These are phyloP conservation scores for Papilio aristodemus DNA, from an alignment of 1,140 invertebrate species.

Conservation along the genomic window DNA sequence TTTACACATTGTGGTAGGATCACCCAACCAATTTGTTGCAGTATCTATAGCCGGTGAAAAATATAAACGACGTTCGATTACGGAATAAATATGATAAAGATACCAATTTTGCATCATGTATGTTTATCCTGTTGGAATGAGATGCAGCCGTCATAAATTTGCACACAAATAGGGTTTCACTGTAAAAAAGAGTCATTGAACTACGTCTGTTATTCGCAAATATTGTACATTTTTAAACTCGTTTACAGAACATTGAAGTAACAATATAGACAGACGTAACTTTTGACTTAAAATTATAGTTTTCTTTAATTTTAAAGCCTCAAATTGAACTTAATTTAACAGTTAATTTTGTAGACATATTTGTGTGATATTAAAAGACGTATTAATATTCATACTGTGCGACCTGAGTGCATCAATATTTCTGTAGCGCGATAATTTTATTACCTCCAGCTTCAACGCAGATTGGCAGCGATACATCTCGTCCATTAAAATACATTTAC, in stretches of 20 bases:
- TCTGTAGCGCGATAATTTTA: slow-evolving; percentile 22
- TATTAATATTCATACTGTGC: not conserved
- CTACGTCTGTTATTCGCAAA: not conserved
- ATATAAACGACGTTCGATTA: slow-evolving; percentile 26
- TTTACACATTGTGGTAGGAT: not conserved
- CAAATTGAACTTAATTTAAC: too few relatives aligned
- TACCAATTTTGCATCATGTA: slow-evolving; percentile 51
- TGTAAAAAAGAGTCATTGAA: slow-evolving; percentile 8
- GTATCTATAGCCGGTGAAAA: not conserved
- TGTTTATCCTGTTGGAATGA: slow-evolving; percentile 46
- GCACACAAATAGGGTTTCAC: slow-evolving; percentile 6
- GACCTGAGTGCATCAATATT: slow-evolving; percentile 3
- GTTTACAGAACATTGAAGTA: not conserved
- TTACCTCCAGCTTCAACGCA: slow-evolving; percentile 21
- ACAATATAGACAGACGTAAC: too few relatives aligned
- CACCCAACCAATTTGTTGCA: not conserved
- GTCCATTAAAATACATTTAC: slow-evolving; percentile 30
- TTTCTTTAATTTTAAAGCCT: too few relatives aligned
- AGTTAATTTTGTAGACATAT: not conserved
- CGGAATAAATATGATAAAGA: slow-evolving; percentile 48
- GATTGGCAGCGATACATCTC: slow-evolving; percentile 27
- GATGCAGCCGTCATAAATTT: slow-evolving; percentile 9
- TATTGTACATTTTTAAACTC: not conserved
- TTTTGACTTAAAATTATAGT: too few relatives aligned
- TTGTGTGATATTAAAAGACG: not conserved